Percentiles rank a stretch among this genome's conserved stretches.
Evolutionary conservation across 2,113 vertebrate genomes (phyloP).

Genomic region (Passerina amoena): DNA sequence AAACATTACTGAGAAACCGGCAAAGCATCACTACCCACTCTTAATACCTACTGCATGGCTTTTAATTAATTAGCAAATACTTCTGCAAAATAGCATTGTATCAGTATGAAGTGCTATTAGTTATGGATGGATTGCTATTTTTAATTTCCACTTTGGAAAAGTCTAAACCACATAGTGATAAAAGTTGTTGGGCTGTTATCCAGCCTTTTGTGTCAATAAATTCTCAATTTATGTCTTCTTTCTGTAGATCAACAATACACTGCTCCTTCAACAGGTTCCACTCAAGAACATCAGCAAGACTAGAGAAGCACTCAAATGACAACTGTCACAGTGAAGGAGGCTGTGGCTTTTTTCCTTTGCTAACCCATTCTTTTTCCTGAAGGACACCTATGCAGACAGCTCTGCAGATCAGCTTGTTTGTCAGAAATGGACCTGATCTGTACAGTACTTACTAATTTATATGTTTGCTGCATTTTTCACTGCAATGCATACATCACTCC

Average conservation of each 20-base stretch:
- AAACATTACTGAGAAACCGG: neutral
- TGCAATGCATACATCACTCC: neutral
- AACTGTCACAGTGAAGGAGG: neutral
- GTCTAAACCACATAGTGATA: neutral
- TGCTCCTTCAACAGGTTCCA: neutral
- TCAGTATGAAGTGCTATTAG: neutral
- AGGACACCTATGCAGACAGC: neutral
- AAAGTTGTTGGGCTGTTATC: neutral
- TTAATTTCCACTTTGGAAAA: neutral
- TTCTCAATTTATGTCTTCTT: neutral
- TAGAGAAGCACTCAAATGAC: neutral
- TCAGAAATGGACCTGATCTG: neutral
- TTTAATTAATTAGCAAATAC: neutral
- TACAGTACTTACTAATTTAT: constrained; percentile 8
- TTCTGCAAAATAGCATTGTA: neutral
- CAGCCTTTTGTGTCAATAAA: neutral
- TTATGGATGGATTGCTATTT: neutral
- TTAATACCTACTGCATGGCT: neutral
- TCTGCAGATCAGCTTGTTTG: neutral
- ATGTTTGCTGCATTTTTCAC: neutral
- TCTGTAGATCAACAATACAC: neutral
- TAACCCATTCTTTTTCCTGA: neutral
- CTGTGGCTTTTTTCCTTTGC: neutral
- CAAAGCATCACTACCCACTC: neutral
- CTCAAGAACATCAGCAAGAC: neutral